A percentile compares a stretch with the other conserved stretches of the same genome.
phyloP scores from a whole-genome alignment of 2,113 vertebrate genomes.

The Garra rufa region DNA sequence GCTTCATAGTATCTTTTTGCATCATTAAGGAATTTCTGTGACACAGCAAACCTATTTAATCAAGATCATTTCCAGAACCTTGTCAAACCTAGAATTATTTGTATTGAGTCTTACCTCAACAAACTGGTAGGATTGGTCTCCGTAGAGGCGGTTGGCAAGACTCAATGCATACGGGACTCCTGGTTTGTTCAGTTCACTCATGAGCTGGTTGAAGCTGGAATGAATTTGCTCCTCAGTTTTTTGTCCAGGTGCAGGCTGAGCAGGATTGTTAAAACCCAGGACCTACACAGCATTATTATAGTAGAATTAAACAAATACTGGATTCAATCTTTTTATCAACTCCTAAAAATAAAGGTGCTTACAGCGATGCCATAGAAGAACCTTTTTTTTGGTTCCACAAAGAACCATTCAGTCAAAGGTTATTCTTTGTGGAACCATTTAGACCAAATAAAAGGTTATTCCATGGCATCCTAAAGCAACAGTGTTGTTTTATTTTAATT shows the following conservation, averaged over 20 bases:
- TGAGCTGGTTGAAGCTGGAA: slow-evolving; percentile 75
- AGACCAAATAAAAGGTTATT: too few species aligned
- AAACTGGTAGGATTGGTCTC: slow-evolving; percentile 85
- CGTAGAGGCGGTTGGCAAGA: slow-evolving; percentile 87
- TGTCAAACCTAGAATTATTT: not conserved
- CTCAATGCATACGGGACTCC: slow-evolving; percentile 78
- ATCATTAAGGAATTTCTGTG: slow-evolving; percentile 68
- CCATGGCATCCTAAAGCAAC: too few species aligned
- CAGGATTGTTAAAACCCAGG: not conserved
- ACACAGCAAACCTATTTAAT: too few species aligned
- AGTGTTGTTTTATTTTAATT: too few species aligned
- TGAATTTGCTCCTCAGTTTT: slow-evolving; percentile 73
- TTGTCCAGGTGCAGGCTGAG: slow-evolving; percentile 52
- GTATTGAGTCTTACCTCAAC: slow-evolving; percentile 73
- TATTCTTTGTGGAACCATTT: too few species aligned
- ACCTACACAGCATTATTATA: not conserved
- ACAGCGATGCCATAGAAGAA: too few species aligned
- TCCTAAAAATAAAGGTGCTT: too few species aligned
- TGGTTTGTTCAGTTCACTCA: slow-evolving; percentile 78
- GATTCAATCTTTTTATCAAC: too few species aligned
- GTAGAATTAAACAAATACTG: not conserved
- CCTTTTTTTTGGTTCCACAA: too few species aligned
- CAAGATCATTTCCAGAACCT: not conserved
- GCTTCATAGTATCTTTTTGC: slow-evolving; percentile 71
- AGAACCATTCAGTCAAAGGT: too few species aligned